Evolutionary conservation across 2,888 invertebrate genomes (phyloP).

Genomic region (Andrena marginata): DNA sequence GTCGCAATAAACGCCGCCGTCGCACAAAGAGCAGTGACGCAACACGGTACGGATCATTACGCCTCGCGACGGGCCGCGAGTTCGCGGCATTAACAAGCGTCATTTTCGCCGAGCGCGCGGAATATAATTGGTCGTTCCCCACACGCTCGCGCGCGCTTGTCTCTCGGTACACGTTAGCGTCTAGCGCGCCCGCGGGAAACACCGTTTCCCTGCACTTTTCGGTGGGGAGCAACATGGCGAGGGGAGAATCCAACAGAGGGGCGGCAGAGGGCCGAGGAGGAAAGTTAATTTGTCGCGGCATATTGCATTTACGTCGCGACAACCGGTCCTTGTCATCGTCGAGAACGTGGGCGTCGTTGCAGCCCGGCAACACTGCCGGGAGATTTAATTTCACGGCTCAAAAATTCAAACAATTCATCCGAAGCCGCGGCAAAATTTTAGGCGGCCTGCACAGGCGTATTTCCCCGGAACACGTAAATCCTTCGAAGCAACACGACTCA

Average conservation of each 20-base stretch:
- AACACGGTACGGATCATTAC: conserved; percentile 1
- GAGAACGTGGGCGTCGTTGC: neutral
- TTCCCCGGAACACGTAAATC: conserved; percentile 24
- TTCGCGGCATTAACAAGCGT: conserved; percentile 8
- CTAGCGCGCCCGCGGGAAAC: neutral
- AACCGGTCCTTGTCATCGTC: neutral
- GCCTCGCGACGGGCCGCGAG: neutral
- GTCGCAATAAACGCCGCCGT: neutral
- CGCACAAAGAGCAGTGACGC: neutral
- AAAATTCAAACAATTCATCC: conserved; percentile 55
- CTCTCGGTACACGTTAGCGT: neutral
- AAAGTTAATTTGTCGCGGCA: conserved; percentile 38
- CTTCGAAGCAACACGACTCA: neutral
- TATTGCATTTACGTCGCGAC: conserved; percentile 13
- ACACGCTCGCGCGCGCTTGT: neutral
- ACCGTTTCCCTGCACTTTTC: conserved; percentile 3
- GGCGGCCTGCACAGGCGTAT: conserved; percentile 14
- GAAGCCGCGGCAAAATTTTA: conserved; percentile 26
- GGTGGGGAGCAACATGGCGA: neutral
- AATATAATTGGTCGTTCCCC: conserved; percentile 23
- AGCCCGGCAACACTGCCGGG: conserved; percentile 15
- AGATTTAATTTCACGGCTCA: conserved; percentile 56
- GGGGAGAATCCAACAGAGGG: neutral
- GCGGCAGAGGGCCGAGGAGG: neutral
- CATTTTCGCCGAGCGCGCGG: neutral